These are phyloP conservation scores for Trachymyrmex cornetzi DNA, from an alignment of 1,140 invertebrate species.

Conservation along the genomic window DNA sequence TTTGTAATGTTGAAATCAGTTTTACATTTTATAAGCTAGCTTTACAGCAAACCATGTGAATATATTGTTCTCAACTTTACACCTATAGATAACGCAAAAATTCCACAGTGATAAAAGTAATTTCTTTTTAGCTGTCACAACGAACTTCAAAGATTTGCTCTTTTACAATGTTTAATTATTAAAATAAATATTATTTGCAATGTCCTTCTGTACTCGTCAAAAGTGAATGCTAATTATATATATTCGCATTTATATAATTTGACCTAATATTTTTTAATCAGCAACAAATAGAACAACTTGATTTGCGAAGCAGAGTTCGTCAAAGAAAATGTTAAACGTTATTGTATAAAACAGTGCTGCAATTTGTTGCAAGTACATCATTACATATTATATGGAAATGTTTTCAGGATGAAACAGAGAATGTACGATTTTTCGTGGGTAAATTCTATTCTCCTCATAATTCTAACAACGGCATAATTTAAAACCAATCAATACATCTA, in stretches of 20 bases:
- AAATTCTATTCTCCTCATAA: not conserved
- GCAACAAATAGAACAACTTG: constrained; percentile 1
- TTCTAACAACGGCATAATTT: not conserved
- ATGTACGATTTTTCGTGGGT: constrained; percentile 1
- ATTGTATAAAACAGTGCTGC: constrained; percentile 8
- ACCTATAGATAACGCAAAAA: not conserved
- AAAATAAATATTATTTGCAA: constrained; percentile 24
- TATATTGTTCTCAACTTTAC: not conserved
- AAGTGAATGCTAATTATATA: not conserved
- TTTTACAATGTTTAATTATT: constrained; percentile 5
- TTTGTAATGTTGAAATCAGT: not conserved
- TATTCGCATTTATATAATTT: not conserved
- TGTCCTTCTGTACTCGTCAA: not conserved
- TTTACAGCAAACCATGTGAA: not conserved
- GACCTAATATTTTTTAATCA: not conserved
- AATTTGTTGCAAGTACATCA: constrained; percentile 26
- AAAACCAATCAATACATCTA: not conserved
- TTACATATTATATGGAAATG: constrained; percentile 12
- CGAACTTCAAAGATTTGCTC: not conserved
- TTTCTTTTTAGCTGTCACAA: constrained; percentile 15
- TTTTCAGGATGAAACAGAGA: not conserved
- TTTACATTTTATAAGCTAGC: not conserved
- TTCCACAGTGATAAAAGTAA: not conserved
- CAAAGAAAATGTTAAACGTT: constrained; percentile 40
- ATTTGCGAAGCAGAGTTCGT: not conserved